phyloP scores from a whole-genome alignment of 2,797 vertebrate genomes.

The Enteromius anoplus region DNA sequence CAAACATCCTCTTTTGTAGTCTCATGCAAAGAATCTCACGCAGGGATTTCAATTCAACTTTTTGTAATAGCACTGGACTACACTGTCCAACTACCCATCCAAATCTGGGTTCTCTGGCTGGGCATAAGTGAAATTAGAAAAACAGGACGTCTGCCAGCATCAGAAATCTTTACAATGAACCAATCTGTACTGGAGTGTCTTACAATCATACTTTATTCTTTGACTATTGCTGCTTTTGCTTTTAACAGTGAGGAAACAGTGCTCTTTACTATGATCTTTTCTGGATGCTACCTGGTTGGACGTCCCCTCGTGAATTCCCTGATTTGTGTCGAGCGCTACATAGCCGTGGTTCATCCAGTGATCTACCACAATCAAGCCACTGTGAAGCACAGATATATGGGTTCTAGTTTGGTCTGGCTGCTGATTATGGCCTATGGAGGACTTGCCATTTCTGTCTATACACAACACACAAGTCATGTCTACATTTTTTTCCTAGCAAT shows the following conservation, averaged over 20 bases:
- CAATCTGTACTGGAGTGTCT: neutral
- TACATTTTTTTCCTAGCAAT: neutral
- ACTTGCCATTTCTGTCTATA: too few relatives aligned
- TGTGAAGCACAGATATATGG: slow-evolving; percentile 8
- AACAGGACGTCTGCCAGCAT: neutral
- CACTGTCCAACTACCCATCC: neutral
- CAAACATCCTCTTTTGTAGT: neutral
- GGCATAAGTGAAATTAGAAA: neutral
- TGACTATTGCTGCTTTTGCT: neutral
- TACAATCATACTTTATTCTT: neutral
- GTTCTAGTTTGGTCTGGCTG: neutral
- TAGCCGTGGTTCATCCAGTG: slow-evolving; percentile 19
- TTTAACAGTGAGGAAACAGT: neutral
- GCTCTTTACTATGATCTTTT: neutral
- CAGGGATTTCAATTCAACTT: neutral
- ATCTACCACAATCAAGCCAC: neutral
- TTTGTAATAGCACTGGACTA: neutral
- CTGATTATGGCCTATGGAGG: neutral
- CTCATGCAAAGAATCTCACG: too few relatives aligned
- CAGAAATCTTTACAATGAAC: slow-evolving; percentile 27
- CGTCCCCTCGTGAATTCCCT: neutral
- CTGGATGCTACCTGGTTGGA: slow-evolving; percentile 11
- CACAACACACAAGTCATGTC: rapidly evolving
- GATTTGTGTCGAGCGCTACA: slow-evolving; percentile 42
- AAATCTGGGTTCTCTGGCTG: slow-evolving; percentile 27